A percentile compares a stretch with the other conserved stretches of the same genome.
Evolutionary conservation across 2,888 invertebrate species (phyloP).

Genomic region (Drosophila siamana): DNA sequence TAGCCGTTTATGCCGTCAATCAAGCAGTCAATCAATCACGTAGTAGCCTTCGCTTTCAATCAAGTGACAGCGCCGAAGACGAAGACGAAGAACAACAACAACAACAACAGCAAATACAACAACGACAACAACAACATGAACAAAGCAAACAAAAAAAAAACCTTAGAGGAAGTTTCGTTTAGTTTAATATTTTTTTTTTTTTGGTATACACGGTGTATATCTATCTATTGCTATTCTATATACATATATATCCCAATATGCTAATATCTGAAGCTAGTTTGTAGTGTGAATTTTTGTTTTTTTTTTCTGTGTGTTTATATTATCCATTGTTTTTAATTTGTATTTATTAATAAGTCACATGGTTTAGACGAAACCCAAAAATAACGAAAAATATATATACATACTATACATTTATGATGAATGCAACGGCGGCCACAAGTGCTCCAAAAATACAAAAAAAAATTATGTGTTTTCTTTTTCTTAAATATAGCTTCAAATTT

Average conservation of each 20-base stretch:
- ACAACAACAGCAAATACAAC: too few relatives aligned
- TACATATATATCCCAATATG: slow-evolving; percentile 21
- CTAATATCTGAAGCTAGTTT: slow-evolving; percentile 18
- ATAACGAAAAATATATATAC: slow-evolving; percentile 71
- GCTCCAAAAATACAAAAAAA: slow-evolving; percentile 59
- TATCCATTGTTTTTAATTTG: slow-evolving; percentile 40
- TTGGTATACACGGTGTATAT: slow-evolving; percentile 60
- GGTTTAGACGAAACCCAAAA: slow-evolving; percentile 78
- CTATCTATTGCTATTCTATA: slow-evolving; percentile 25
- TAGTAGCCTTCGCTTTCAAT: not conserved
- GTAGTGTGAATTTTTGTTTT: slow-evolving; percentile 46
- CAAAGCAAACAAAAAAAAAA: slow-evolving; percentile 11
- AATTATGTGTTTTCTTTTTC: not conserved
- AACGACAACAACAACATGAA: too few relatives aligned
- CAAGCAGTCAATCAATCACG: not conserved
- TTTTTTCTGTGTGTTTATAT: slow-evolving; percentile 3
- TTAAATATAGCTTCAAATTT: too few relatives aligned
- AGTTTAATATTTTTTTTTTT: slow-evolving; percentile 14
- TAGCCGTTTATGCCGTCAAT: not conserved
- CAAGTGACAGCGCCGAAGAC: not conserved
- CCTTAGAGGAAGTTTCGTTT: slow-evolving; percentile 32
- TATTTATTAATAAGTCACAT: slow-evolving; percentile 78
- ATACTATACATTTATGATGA: slow-evolving; percentile 29
- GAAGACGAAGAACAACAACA: not conserved
- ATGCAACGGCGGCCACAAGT: slow-evolving; percentile 62